Evolutionary conservation across 2,797 vertebrate species (phyloP).

Genomic region (Gymnoscopelus braueri): DNA sequence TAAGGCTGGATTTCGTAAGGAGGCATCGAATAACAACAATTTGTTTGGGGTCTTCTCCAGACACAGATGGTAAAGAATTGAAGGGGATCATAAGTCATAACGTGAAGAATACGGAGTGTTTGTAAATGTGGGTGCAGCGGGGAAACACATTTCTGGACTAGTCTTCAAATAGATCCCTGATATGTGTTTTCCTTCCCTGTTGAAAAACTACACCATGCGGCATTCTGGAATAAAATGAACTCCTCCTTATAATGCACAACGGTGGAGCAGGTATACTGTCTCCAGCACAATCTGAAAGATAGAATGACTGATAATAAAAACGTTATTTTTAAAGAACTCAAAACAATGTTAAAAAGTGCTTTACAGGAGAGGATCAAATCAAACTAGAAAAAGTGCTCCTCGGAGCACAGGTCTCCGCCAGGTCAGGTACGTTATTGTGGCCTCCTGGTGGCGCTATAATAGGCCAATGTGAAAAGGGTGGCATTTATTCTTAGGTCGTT

Average conservation of each 20-base stretch:
- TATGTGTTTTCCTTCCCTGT: slow-evolving; percentile 58
- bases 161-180: slow-evolving; percentile 58
- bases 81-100: slow-evolving; percentile 51
- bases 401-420: too few relatives aligned
- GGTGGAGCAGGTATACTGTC: slow-evolving; percentile 69
- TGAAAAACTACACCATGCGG: slow-evolving; percentile 61
- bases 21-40: slow-evolving; percentile 67
- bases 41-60: slow-evolving; percentile 65
- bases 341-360: too few relatives aligned
- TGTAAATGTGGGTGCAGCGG: slow-evolving; percentile 53
- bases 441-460: too few relatives aligned
- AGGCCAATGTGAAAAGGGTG: too few relatives aligned
- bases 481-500: too few relatives aligned
- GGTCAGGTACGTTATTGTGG: too few relatives aligned
- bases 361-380: too few relatives aligned
- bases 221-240: slow-evolving; percentile 64
- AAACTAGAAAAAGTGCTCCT: too few relatives aligned
- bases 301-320: slow-evolving; percentile 61
- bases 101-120: slow-evolving; percentile 39
- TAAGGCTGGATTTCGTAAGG: slow-evolving; percentile 57
- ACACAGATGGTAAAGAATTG: slow-evolving; percentile 59
- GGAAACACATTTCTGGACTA: slow-evolving; percentile 55
- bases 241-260: slow-evolving; percentile 60
- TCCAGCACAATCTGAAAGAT: slow-evolving; percentile 58
- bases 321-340: too few relatives aligned